A percentile compares a stretch with the other conserved stretches of the same genome.
Evolutionary conservation across 2,888 invertebrate genomes (phyloP).

Genomic region (Cyclophora albipunctata): DNA sequence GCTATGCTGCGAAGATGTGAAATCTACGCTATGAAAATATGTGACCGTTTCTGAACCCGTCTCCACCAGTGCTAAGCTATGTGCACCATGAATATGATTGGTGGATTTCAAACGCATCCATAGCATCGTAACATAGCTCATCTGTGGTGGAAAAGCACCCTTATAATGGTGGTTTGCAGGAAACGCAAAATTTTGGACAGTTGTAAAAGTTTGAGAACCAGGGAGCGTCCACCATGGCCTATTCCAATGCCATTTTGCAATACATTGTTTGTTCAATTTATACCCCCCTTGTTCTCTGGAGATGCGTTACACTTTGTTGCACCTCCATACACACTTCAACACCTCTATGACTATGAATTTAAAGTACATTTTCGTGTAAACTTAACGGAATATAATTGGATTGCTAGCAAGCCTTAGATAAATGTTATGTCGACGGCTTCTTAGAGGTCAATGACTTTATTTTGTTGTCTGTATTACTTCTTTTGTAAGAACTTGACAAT

Average conservation of each 20-base stretch:
- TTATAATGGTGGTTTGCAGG: no score
- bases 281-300: slow-evolving; percentile 42
- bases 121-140: no score
- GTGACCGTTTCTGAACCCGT: no score
- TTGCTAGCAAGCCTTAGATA: slow-evolving; percentile 35
- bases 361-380: slow-evolving; percentile 19
- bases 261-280: slow-evolving; percentile 71
- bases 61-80: no score
- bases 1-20: no score
- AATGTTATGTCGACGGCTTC: slow-evolving; percentile 33
- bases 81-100: no score
- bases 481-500: background rate
- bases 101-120: no score
- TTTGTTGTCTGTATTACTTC: slow-evolving; percentile 8
- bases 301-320: slow-evolving; percentile 35
- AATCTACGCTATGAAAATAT: no score
- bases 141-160: no score
- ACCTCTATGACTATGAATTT: slow-evolving; percentile 17
- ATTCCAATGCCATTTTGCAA: slow-evolving; percentile 57
- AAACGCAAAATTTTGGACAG: no score
- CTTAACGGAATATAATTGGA: slow-evolving; percentile 15
- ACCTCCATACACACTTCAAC: slow-evolving; percentile 12
- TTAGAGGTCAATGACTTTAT: slow-evolving; percentile 31
- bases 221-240: slow-evolving; percentile 30
- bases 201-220: slow-evolving; percentile 37